Evolutionary conservation across 37 sponge, comb jelly and placozoan genomes (phyloP), one percentile per base, ranked within the genome.

Genomic region (Spongia lamella): DNA sequence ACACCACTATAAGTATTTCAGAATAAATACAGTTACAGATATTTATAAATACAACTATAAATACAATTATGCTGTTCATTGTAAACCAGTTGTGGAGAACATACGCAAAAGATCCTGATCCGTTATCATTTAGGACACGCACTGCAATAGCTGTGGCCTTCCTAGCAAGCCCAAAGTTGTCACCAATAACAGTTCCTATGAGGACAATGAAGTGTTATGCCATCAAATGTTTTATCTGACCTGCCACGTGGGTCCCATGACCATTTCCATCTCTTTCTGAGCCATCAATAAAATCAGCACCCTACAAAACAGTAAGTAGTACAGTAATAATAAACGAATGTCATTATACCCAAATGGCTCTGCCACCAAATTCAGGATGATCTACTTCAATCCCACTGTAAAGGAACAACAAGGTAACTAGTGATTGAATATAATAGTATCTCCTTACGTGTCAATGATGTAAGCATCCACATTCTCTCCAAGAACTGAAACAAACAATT

Each of bases 191-290:
- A 43, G 47, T 43, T 27, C 47, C 51, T 64, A 38, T 19, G 19
- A 27, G 3, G 58, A 26, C 26, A 26, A 26, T 56, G 58, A 3
- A 6, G 63, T 62, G 17, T 25, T 24, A 43, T 43, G 47, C 5
- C 47, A 43, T 43, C 7, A 43, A 43, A 43, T 24, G 34, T 25
- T 24, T 24, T 3, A 68, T 17, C 16, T 2, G 5, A 61, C 76
- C 76, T 21, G 76, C 76, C 19, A 75, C 76, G 6, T 75, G 76
- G 7, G 76, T 75, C 16, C 76, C 76, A 59, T 75, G 76, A 1
- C 76, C 76, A 35, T 75, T 75, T 1, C 15, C 37, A 61, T 75
- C 38, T 43, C 9, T 5, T 5, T 43, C 9, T 38, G 68, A 38
- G 47, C 37, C 24, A 36, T 67, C 47, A 32, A 67, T 37, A n/a